Evolutionary conservation across 2,888 invertebrate genomes (phyloP), one percentile per base, ranked within the genome.

Genomic region (Eupelmus urozonus): DNA sequence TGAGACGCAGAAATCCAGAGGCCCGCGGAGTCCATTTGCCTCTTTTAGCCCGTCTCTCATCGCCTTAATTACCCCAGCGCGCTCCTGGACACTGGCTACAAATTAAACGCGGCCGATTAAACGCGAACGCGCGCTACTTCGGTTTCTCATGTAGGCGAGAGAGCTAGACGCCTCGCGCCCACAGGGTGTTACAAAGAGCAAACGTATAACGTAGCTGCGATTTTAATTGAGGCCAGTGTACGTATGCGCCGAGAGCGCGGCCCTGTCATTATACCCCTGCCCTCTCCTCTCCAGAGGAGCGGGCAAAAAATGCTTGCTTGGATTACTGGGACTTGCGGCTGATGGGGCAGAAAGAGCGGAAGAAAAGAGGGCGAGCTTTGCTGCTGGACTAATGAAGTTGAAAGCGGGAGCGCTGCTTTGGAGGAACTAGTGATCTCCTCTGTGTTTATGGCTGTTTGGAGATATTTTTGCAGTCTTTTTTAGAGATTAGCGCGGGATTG

Each of bases 241-340:
- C 16, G 16, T 2, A 13, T 45, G 45, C 18, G 13, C 11, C 1
- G 11, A 13, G 25, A 55, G 25, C 23, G 20, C 20, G 51, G n/a
- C 9, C 25, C 25, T 55, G 25, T 4, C 51, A 67, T 67, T 66
- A n/a, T 16, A 3, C 29, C 66, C 27, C 34, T 20, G 49, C 66
- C 40, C 53, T 67, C 34, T 67, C 16, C 53, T 67, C 16, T 34
- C 29, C 18, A 1, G 11, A 0, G n/a, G 2, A 23, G n/a, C 40
- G 3, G 20, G 45, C 27, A 59, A 45, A 69, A 59, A 70, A 57
- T 16, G 5, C 20, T 45, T 57, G 18, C 69, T 70, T 70, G n/a
- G 27, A 59, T 70, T 70, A 70, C 57, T 70, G 18, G 20, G 57
- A 25, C 40, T 20, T n/a, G 13, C 45, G 9, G 34, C 34, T 9